A percentile compares a stretch with the other conserved stretches of the same genome.
Conservation (phyloP, 2,797 vertebrate species). For the Cirrhinus molitorella region DNA sequence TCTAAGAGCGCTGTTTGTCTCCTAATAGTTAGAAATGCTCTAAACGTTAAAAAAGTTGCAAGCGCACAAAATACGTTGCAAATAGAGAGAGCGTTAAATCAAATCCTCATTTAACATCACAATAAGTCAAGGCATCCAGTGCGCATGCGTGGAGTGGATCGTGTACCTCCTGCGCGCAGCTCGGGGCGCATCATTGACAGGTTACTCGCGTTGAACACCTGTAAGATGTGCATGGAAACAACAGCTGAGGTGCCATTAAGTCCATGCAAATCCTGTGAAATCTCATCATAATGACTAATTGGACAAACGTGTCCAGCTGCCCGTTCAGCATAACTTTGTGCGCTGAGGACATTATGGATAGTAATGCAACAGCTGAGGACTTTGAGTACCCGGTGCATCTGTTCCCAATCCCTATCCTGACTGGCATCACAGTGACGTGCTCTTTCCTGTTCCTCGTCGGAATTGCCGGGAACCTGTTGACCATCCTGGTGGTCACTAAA, state of each 20-base stretch:
- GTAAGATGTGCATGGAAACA: constrained; percentile 26
- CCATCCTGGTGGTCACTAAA: constrained; percentile 91
- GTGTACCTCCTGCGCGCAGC: neutral
- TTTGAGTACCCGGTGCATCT: constrained; percentile 75
- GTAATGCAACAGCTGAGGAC: constrained; percentile 68
- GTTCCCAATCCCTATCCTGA: constrained; percentile 89
- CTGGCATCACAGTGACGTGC: constrained; percentile 87
- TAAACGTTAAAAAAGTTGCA: neutral
- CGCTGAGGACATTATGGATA: constrained; percentile 55
- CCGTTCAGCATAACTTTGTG: constrained; percentile 76
- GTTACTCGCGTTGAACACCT: constrained; percentile 25
- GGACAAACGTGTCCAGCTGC: constrained; percentile 73
- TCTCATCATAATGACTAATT: constrained; percentile 61
- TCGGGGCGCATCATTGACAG: constrained; percentile 19
- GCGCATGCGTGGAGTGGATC: constrained; percentile 24
- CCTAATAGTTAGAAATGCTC: neutral
- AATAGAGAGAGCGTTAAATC: neutral
- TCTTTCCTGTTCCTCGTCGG: constrained; percentile 90
- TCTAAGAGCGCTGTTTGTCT: neutral
- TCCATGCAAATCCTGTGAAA: neutral
- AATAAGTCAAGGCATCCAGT: constrained; percentile 4
- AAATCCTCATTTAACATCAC: neutral
- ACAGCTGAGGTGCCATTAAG: constrained; percentile 13
- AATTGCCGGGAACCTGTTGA: constrained; percentile 91
- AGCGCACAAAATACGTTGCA: neutral